A percentile compares a stretch with the other conserved stretches of the same genome.
Conservation (phyloP, 2,888 invertebrate genomes). For the Aricia artaxerxes region DNA sequence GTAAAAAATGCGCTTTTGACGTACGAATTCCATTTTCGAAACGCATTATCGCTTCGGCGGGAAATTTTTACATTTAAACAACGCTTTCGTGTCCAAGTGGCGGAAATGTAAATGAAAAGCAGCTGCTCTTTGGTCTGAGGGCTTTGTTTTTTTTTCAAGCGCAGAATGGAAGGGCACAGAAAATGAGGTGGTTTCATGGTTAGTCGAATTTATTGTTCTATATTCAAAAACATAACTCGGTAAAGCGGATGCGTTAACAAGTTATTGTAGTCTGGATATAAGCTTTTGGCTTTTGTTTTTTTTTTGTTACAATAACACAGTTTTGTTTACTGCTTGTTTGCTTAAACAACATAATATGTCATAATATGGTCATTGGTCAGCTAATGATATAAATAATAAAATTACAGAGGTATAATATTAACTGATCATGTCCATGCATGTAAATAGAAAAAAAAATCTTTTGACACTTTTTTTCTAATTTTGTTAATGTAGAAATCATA, state of each 20-base stretch:
- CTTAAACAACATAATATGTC: not conserved
- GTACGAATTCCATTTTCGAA: constrained; percentile 59
- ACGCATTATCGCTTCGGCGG: constrained; percentile 42
- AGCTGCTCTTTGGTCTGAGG: constrained; percentile 58
- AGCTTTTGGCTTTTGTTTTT: constrained; percentile 11
- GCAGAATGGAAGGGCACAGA: constrained; percentile 69
- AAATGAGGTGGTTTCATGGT: constrained; percentile 77
- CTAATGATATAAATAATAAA: not conserved
- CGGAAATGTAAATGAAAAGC: constrained; percentile 63
- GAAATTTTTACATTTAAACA: constrained; percentile 42
- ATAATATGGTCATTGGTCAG: not conserved
- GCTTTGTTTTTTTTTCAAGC: constrained; percentile 56
- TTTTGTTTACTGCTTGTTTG: not conserved
- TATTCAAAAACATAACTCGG: constrained; percentile 20
- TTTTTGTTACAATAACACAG: not conserved
- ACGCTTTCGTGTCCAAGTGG: constrained; percentile 53
- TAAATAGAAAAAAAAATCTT: not conserved
- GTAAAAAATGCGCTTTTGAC: constrained; percentile 65
- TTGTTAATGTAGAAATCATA: not conserved
- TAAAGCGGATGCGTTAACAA: constrained; percentile 8
- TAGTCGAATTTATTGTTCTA: constrained; percentile 56
- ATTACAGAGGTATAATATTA: not conserved
- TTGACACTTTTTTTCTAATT: not conserved
- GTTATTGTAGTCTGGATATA: constrained; percentile 12
- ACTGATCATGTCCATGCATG: not conserved